Evolutionary conservation across 2,797 vertebrate species (phyloP), one percentile per base, ranked within the genome.

Genomic region (Galagoides demidoff): DNA sequence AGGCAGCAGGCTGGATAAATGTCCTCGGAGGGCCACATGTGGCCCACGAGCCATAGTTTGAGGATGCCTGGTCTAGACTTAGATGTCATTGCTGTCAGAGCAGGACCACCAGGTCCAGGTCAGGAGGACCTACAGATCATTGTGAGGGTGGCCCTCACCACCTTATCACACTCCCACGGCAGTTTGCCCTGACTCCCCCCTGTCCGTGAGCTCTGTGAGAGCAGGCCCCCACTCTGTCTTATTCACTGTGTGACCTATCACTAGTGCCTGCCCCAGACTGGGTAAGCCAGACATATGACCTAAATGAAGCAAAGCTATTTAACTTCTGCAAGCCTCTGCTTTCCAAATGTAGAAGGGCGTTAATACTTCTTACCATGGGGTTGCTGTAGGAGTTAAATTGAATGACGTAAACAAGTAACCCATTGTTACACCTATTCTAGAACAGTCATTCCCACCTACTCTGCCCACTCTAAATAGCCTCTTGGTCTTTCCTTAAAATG

Each of bases 401-500:
- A 94, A 84, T 68, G 20, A 68, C 22, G 20, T 74, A 57, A 83
- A 25, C 25, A 73, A 89, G 85, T 11, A 31, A 25, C 13, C 27
- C 12, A 52, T 83, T 79, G 57, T 63, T 63, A 66, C 85, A 37
- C 22, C 23, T 73, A 5, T 73, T 89, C 68, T 70, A 68, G 57
- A 63, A 57, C 6, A 14, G 14, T 34, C 55, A 55, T 34, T 88
- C 31, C 27, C 70, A 1, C 11, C 68, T 12, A 49, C 31, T 83
- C 68, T 34, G 29, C n/a, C 22, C 49, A 83, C 43, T 85, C 49
- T 93, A 81, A 2, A 94, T 8, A 91, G 27, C 2, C 9, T 91
- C 39, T 85, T 82, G 17, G 61, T 70, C 82, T 93, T 68, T 73
- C 13, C 19, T 71, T 89, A 85, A 87, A 96, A 49, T 82, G 10